A percentile compares a stretch with the other conserved stretches of the same genome.
Evolutionary conservation across 2,888 invertebrate genomes (phyloP).

Genomic region (Rhaphigaster nebulosa): DNA sequence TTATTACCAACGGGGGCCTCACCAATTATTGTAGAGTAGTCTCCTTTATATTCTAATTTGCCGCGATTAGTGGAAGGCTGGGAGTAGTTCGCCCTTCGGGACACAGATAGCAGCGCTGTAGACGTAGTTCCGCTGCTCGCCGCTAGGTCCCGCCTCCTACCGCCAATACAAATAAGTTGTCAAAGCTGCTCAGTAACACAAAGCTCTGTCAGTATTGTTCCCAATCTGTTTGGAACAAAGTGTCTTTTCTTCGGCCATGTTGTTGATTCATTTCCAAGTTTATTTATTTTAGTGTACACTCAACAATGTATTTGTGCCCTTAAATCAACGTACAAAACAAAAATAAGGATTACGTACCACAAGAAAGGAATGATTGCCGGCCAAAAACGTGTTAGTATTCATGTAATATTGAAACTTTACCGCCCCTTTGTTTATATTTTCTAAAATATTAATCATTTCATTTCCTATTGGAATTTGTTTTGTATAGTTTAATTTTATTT

Average conservation of each 20-base stretch:
- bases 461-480: not conserved
- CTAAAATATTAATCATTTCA: not conserved
- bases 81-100: not conserved
- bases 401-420: not conserved
- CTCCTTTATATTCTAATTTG: conserved; percentile 4
- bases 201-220: conserved; percentile 23
- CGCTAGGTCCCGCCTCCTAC: not conserved
- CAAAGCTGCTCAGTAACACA: conserved; percentile 1
- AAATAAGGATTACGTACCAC: not conserved
- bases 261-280: not conserved
- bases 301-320: not conserved
- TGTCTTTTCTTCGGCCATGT: not conserved
- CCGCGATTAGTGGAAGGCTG: not conserved
- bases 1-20: not conserved
- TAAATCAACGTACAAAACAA: not conserved
- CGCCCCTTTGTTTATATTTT: not conserved
- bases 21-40: conserved; percentile 16
- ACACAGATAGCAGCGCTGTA: conserved; percentile 8
- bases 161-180: conserved; percentile 22
- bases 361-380: not conserved
- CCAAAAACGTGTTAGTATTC: conserved; percentile 2
- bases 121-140: not conserved
- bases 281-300: not conserved
- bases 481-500: not conserved
- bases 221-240: not conserved